Evolutionary conservation across 2,113 vertebrate genomes (phyloP).

Genomic region (Mirounga angustirostris): DNA sequence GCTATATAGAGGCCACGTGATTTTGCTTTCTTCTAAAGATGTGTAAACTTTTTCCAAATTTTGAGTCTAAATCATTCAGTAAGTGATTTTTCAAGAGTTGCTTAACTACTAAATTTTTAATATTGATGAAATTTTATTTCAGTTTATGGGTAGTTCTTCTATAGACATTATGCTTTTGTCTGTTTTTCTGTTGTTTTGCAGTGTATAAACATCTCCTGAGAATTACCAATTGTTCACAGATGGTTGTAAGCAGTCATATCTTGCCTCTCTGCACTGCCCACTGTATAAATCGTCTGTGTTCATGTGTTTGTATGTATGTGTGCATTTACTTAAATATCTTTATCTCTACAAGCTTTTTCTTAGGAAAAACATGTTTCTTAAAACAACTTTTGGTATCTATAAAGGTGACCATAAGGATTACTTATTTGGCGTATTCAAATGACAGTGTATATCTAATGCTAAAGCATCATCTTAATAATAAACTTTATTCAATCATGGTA

Average conservation of each 20-base stretch:
- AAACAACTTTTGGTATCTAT: neutral
- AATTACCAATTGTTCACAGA: neutral
- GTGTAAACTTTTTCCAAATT: neutral
- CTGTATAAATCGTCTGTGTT: neutral
- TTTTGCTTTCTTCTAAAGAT: conserved; percentile 23
- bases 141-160: neutral
- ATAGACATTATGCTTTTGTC: neutral
- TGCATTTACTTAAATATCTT: neutral
- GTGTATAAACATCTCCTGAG: neutral
- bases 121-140: neutral
- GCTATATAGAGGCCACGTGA: neutral
- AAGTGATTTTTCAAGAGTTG: neutral
- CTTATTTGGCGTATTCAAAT: neutral
- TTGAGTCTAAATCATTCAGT: neutral
- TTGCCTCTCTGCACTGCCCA: too few species aligned
- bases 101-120: neutral
- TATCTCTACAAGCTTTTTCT: neutral
- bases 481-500: neutral
- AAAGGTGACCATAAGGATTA: neutral
- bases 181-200: neutral
- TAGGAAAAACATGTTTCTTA: neutral
- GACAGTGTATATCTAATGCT: neutral
- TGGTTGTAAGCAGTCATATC: neutral
- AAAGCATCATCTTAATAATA: neutral
- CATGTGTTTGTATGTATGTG: neutral